Evolutionary conservation across 2,888 invertebrate genomes (phyloP), one percentile per base, ranked within the genome.

Genomic region (Mylabris sibirica): DNA sequence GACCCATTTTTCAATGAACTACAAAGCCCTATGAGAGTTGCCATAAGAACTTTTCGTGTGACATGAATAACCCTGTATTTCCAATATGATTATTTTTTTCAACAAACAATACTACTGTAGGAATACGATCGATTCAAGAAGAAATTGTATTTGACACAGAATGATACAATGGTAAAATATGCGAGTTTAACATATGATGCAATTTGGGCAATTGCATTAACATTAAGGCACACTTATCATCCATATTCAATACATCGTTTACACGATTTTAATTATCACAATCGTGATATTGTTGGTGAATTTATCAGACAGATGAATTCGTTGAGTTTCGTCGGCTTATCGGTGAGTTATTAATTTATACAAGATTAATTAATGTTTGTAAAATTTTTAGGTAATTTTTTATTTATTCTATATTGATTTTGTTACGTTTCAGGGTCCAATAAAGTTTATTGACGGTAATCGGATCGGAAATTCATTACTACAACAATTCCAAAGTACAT

Each of bases 161-260:
- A n/a, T n/a, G 41, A 35, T 60, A 14, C 64, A 17, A 69, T 90
- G 2, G 92, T 92, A 0, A 88, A 88, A 66, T 93, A 90, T 83
- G 92, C 94, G 0, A 91, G 92, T 0, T 93, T 94, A 79, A 92
- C 94, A 0, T 97, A 96, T 82, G 97, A 97, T 81, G 96, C 96
- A 0, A 92, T 97, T 0, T 97, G 96, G 96, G 91, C 95, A 0
- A 93, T 96, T 77, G 95, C 95, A 0, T 81, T 95, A 26, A 92
- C 94, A 0, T 83, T 97, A 64, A 87, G 89, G 69, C 89, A 88
- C 68, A 89, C 92, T 0, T 90, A 92, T 78, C 85, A 87, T 22
- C 85, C 87, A 63, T 89, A 90, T 87, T 86, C 86, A 17, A 85
- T 81, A 26, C 82, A 80, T 44, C 70, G 70, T 20, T 63, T 79